These are phyloP conservation scores for Palythoa caribaeorum DNA, from an alignment of 92 coral and sea anemone species.

Conservation along the genomic window DNA sequence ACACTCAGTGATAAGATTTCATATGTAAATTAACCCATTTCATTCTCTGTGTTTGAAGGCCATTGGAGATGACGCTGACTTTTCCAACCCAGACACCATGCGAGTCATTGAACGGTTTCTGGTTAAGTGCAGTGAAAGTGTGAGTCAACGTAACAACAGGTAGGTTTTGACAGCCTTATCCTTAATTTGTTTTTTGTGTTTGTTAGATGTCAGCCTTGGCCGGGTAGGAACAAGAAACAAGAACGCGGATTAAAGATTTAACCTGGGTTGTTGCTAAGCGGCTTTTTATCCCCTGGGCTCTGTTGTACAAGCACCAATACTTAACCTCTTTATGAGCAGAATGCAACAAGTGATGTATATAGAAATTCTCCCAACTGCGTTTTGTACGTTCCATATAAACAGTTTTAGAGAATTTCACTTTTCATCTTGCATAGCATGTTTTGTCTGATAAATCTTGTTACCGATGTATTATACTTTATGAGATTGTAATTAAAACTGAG, in stretches of 20 bases:
- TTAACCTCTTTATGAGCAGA: too few species aligned
- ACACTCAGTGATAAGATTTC: too few species aligned
- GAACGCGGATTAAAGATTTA: conserved; percentile 2
- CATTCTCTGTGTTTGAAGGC: conserved; percentile 50
- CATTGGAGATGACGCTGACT: conserved; percentile 80
- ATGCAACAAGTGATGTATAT: too few species aligned
- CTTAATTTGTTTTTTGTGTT: conserved; percentile 28
- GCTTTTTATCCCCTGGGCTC: too few species aligned
- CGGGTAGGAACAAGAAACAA: conserved; percentile 64
- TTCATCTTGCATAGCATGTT: too few species aligned
- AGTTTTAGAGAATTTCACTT: background rate
- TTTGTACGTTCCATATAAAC: background rate
- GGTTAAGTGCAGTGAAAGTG: too few species aligned
- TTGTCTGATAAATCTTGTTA: too few species aligned
- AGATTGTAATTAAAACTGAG: too few species aligned
- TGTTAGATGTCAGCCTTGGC: conserved; percentile 69
- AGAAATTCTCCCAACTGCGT: background rate
- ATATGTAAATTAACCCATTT: too few species aligned
- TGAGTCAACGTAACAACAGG: too few species aligned
- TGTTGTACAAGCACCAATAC: too few species aligned
- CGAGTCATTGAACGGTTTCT: background rate
- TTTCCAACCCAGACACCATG: conserved; percentile 67
- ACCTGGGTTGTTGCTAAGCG: background rate
- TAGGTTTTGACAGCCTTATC: too few species aligned
- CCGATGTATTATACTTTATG: background rate